Evolutionary conservation across 2,797 vertebrate genomes (phyloP), one percentile per base, ranked within the genome.

Genomic region (Dicrostonyx torquatus): DNA sequence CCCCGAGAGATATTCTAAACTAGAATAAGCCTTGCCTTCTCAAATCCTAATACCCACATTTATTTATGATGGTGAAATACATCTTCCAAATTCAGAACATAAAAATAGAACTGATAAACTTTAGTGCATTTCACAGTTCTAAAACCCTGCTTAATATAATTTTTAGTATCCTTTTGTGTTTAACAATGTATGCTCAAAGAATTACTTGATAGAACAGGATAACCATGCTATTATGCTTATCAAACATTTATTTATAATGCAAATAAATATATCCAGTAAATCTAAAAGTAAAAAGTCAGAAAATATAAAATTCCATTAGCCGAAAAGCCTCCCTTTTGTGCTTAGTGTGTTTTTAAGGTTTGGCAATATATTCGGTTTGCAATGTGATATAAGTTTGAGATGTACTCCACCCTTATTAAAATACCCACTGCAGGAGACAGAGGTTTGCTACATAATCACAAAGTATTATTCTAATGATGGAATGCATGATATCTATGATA

Each of bases 381-480:
- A 97, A 97, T 3, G 1, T 94, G 95, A 97, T 95, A 95, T 88
- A 97, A 94, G 87, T 96, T 97, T 97, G 48, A 97, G 87, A 97
- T 95, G 79, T 78, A 95, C 26, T 34, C 82, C 79, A 95, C 90
- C 89, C 94, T 97, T 97, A 89, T 95, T 97, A 97, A 97, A 98
- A 97, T 89, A 97, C 73, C 88, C 97, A 68, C 75, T 95, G 90
- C 75, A 94, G 87, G 85, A 97, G 95, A 97, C 85, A 96, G 96
- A 85, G 79, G 94, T 97, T 97, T 97, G 87, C 79, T 93, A 68
- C 91, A 85, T 94, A 97, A 88, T 95, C 89, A 86, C 94, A 96
- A 97, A 89, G 93, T 97, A 96, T 97, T 98, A 97, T 98, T 97
- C 88, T 97, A 97, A 97, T 87, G 94, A 97, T 98, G 93, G 77